These are phyloP conservation scores for Tetraodon nigroviridis DNA, from an alignment of 2,113 vertebrate genomes.

Conservation along the genomic window DNA sequence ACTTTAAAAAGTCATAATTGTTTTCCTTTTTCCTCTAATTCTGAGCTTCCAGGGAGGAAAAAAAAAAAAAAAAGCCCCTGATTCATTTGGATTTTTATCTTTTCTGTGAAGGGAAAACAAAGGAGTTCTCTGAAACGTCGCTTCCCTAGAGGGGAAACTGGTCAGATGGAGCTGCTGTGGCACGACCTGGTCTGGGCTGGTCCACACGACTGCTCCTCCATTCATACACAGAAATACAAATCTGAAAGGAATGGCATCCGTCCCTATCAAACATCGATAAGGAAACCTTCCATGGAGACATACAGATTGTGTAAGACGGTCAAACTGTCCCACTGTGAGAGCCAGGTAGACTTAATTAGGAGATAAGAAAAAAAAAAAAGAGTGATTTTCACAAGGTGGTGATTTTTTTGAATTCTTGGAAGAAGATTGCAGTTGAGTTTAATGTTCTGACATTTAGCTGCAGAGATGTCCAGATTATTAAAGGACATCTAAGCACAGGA, in stretches of 20 bases:
- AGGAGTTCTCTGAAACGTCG: constrained; percentile 44
- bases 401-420: constrained; percentile 35
- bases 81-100: constrained; percentile 58
- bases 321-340: constrained; percentile 12
- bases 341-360: constrained; percentile 36
- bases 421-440: constrained; percentile 19
- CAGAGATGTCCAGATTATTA: constrained; percentile 18
- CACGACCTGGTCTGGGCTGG: constrained; percentile 1
- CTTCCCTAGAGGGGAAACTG: constrained; percentile 46
- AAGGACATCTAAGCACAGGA: constrained; percentile 1
- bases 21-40: constrained; percentile 52
- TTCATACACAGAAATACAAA: neutral
- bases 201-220: constrained; percentile 8
- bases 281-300: constrained; percentile 1
- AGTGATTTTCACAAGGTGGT: constrained; percentile 14
- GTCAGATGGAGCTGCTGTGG: constrained; percentile 35
- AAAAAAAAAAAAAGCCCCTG: constrained; percentile 34
- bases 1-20: constrained; percentile 46
- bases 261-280: neutral
- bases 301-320: constrained; percentile 6
- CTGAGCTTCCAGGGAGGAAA: constrained; percentile 14
- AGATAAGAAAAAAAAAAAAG: constrained; percentile 24
- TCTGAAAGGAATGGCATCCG: no score
- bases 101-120: constrained; percentile 60
- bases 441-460: constrained; percentile 13